Evolutionary conservation across 1,140 invertebrate species (phyloP).

Genomic region (Pentalonia nigronervosa): DNA sequence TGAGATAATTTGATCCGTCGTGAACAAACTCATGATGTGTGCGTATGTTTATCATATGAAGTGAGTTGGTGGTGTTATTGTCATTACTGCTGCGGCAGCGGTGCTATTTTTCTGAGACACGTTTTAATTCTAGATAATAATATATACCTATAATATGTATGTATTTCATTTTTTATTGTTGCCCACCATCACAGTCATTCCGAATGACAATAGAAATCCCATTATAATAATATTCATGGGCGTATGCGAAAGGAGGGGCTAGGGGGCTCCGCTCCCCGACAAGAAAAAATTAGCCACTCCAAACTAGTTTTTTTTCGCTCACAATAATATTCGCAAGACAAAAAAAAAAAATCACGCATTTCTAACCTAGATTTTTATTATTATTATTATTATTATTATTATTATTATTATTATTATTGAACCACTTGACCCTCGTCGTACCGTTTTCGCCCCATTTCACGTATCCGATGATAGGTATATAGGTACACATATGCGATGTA

Average conservation of each 20-base stretch:
- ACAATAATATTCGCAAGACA: background rate
- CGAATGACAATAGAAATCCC: constrained; percentile 49
- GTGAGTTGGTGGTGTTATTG: background rate
- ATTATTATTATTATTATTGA: background rate
- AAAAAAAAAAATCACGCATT: constrained; percentile 24
- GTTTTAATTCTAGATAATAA: background rate
- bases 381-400: constrained; percentile 8
- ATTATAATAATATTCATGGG: constrained; percentile 54
- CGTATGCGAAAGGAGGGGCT: constrained; percentile 42
- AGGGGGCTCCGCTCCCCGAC: background rate
- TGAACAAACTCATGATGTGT: background rate
- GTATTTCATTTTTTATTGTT: constrained; percentile 43
- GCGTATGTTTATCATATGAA: background rate
- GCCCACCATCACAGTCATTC: background rate
- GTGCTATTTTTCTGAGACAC: constrained; percentile 7
- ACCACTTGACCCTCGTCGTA: constrained; percentile 40
- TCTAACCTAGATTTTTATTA: constrained; percentile 16
- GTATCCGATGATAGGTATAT: background rate
- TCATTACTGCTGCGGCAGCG: background rate
- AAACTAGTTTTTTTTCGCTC: constrained; percentile 28
- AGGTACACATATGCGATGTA: background rate
- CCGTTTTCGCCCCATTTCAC: constrained; percentile 28
- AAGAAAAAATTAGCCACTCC: constrained; percentile 41
- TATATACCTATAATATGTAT: background rate
- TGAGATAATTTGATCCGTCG: background rate